Evolutionary conservation across 2,888 invertebrate genomes (phyloP), one percentile per base, ranked within the genome.

Genomic region (Agrilus biguttatus): DNA sequence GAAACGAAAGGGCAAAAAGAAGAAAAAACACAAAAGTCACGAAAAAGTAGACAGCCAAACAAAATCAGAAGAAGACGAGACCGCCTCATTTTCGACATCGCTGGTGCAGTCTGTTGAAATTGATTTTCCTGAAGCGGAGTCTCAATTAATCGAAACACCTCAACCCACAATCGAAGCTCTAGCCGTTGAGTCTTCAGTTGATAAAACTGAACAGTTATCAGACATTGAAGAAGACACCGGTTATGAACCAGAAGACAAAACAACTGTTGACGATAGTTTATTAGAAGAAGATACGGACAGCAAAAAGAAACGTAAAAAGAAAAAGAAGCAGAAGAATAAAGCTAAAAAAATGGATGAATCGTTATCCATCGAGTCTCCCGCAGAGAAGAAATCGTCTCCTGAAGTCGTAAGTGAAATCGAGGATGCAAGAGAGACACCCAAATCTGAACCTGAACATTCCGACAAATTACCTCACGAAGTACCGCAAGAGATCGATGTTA

Each of bases 181-280:
- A 42, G 63, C 60, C 43, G 46, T 55, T 8, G 50, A 52, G 12
- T 56, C 54, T 10, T 57, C 57, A 23, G 57, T 60, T 23, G 60
- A 61, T 39, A 57, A 65, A 21, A 73, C 71, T 43, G 69, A 67
- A 39, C 69, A 69, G 42, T 65, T 67, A 40, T 60, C 62, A 34
- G 56, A 62, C 33, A 36, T 14, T 19, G 65, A 69, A 37, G 72
- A 72, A 59, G 79, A 77, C 56, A 70, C 70, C 47, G 83, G 83
- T n/a, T 84, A 85, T 55, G 83, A 84, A 58, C 74, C 81, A 8
- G 84, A 81, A 55, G 84, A 81, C 55, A 68, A 77, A 47, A 75
- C 78, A 2, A 66, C 75, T 17, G 70, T 77, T 54, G 72, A 77
- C 62, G 69, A 78, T 63, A 58, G 71, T 63, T 47, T 74, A 58